Conservation (phyloP, 2,797 vertebrate genomes). For the Enteromius unitaeniatus region DNA sequence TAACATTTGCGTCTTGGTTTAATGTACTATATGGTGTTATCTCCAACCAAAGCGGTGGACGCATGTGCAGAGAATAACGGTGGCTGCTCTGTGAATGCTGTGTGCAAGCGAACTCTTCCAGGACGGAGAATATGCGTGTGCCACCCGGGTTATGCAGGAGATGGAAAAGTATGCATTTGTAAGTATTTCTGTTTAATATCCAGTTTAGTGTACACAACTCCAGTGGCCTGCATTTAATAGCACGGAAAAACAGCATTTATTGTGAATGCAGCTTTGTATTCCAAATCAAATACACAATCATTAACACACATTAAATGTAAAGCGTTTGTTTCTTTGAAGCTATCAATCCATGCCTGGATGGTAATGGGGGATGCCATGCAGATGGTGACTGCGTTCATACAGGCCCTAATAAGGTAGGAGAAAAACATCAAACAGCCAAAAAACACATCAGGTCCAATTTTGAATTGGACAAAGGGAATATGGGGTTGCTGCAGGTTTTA, state of each 20-base stretch:
- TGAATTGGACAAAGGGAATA: not conserved
- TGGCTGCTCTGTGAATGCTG: conserved; percentile 82
- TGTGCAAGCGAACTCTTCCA: conserved; percentile 85
- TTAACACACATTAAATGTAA: not conserved
- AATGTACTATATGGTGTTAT: not conserved
- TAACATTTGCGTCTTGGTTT: not conserved
- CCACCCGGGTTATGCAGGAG: conserved; percentile 78
- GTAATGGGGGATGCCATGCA: conserved; percentile 81
- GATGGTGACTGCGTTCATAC: conserved; percentile 89
- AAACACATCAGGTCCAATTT: not conserved
- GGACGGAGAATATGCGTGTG: conserved; percentile 85
- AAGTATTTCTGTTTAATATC: conserved; percentile 43
- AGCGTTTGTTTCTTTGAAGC: conserved; percentile 71
- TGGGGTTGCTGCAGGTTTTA: not conserved
- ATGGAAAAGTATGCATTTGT: conserved; percentile 90
- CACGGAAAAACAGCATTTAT: not conserved
- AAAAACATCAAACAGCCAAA: not conserved
- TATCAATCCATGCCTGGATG: conserved; percentile 89
- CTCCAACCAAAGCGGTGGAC: conserved; percentile 77
- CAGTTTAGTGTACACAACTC: not conserved
- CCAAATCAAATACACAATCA: not conserved
- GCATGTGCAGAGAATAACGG: conserved; percentile 82
- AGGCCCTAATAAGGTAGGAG: conserved; percentile 88
- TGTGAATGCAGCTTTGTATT: not conserved
- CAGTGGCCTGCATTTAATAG: not conserved